phyloP scores from a whole-genome alignment of 2,888 invertebrate genomes.

The Drosophila anomalata region DNA sequence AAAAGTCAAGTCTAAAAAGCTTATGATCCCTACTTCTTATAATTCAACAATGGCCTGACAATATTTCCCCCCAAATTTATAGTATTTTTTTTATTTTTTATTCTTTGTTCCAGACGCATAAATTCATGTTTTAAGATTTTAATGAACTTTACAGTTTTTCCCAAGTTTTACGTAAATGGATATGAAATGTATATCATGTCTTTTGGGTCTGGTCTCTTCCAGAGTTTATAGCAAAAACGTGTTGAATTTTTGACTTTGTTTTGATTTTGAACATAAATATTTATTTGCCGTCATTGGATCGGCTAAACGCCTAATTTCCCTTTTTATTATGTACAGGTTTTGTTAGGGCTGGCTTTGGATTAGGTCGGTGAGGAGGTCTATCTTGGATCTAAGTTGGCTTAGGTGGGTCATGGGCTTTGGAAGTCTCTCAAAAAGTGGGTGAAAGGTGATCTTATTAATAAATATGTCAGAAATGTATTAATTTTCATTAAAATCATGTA shows the following conservation, averaged over 20 bases:
- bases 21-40: too few relatives aligned
- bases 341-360: constrained; percentile 16
- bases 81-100: not conserved
- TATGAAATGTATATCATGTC: not conserved
- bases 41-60: too few relatives aligned
- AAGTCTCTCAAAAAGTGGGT: constrained; percentile 3
- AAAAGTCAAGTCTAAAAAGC: too few relatives aligned
- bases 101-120: constrained; percentile 23
- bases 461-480: too few relatives aligned
- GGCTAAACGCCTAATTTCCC: constrained; percentile 7
- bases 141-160: constrained; percentile 6
- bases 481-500: too few relatives aligned
- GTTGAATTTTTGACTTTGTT: constrained; percentile 30
- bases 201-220: constrained; percentile 4
- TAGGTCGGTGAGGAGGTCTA: not conserved
- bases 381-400: not conserved
- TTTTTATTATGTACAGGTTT: constrained; percentile 11
- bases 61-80: too few relatives aligned
- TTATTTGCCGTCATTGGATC: constrained; percentile 27
- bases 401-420: constrained; percentile 27
- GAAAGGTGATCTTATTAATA: not conserved
- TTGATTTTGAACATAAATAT: constrained; percentile 40
- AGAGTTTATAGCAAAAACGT: constrained; percentile 46
- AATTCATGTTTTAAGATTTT: constrained; percentile 18
- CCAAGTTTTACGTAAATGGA: constrained; percentile 19